Percentiles rank a stretch among this genome's conserved stretches.
Conservation (phyloP, 2,113 vertebrate genomes). For the Chelonoidis abingdonii region DNA sequence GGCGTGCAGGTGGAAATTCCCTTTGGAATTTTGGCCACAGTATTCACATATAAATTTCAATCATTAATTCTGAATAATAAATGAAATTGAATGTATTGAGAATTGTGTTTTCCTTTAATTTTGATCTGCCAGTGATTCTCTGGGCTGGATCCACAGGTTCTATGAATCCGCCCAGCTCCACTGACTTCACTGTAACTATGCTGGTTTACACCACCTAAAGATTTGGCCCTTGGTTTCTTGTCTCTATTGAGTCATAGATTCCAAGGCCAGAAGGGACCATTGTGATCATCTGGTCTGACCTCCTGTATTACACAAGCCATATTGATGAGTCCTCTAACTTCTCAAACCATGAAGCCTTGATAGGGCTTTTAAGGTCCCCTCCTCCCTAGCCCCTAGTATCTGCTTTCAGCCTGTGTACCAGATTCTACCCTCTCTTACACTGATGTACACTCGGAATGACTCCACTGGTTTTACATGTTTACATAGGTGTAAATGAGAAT, state of each 20-base stretch:
- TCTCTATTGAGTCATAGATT: not conserved
- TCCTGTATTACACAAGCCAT: not conserved
- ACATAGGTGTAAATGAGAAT: not conserved
- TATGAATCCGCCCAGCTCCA: not conserved
- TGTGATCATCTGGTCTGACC: not conserved
- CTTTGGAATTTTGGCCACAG: not conserved
- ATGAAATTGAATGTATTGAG: not conserved
- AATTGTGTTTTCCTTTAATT: not conserved
- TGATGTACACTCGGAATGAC: not conserved
- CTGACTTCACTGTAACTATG: not conserved
- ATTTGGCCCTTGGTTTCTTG: not conserved
- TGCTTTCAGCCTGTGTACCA: not conserved
- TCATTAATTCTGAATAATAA: no score
- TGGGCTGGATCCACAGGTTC: not conserved
- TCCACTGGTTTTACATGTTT: not conserved
- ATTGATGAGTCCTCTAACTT: not conserved
- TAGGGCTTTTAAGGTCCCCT: not conserved
- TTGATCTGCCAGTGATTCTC: not conserved
- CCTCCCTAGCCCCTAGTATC: not conserved
- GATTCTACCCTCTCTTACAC: not conserved
- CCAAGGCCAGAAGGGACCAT: not conserved
- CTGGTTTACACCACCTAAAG: not conserved
- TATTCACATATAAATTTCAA: not conserved
- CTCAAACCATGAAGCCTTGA: not conserved
- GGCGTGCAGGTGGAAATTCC: not conserved